Evolutionary conservation across 2,888 invertebrate genomes (phyloP).

Genomic region (Drosophila barbarae): DNA sequence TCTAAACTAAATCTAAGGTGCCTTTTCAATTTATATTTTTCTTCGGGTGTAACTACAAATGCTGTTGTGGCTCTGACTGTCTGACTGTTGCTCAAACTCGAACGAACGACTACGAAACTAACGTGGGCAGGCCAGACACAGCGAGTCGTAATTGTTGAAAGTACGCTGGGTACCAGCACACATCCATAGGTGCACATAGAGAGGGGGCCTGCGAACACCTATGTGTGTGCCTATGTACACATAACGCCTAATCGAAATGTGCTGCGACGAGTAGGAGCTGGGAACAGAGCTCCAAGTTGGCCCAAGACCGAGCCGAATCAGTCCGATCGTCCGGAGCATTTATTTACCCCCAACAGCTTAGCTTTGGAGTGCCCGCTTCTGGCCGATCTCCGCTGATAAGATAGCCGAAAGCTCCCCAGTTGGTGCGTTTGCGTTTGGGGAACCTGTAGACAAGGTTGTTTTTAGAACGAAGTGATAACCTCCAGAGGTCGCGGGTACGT

Average conservation of each 20-base stretch:
- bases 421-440: slow-evolving; percentile 4
- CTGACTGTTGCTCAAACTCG: slow-evolving; percentile 62
- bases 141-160: slow-evolving; percentile 72
- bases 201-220: slow-evolving; percentile 14
- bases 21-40: neutral
- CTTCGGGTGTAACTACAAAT: slow-evolving; percentile 26
- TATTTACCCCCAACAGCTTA: slow-evolving; percentile 25
- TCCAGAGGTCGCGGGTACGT: slow-evolving; percentile 48
- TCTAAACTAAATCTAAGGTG: too few species aligned
- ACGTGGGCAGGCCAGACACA: slow-evolving; percentile 63
- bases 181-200: slow-evolving; percentile 30
- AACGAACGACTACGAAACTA: slow-evolving; percentile 43
- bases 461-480: slow-evolving; percentile 59
- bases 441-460: slow-evolving; percentile 43
- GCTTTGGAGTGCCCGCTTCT: slow-evolving; percentile 7
- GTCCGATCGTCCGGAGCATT: slow-evolving; percentile 3
- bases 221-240: slow-evolving; percentile 22
- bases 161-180: slow-evolving; percentile 56
- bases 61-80: slow-evolving; percentile 57
- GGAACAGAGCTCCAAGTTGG: slow-evolving; percentile 15
- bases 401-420: slow-evolving; percentile 42
- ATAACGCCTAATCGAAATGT: slow-evolving; percentile 70
- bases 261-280: slow-evolving; percentile 60
- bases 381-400: slow-evolving; percentile 49
- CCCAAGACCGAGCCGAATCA: slow-evolving; percentile 12